Base-by-base conservation (phyloP, 2,797 vertebrate genomes). In the Antrozous pallidus region DNA sequence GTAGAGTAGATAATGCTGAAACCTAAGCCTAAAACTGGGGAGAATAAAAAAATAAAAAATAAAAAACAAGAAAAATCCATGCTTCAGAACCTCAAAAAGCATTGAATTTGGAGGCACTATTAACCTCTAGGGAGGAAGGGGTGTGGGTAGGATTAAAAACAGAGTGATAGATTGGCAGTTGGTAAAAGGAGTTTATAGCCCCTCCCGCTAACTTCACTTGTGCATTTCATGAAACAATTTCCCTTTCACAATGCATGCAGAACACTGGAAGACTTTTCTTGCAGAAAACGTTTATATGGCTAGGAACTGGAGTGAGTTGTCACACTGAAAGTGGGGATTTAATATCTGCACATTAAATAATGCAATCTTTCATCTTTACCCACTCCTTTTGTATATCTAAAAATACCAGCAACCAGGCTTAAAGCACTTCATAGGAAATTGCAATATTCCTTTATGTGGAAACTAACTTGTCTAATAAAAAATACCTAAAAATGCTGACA, bases 1-100 rank as follows among this genome's bases (percentile, higher is more conserved):
- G 67, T 58, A 89, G 42, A 87, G 51, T n/a, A 77, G 83, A 86
- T 86, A 80, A 94, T 74, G 89, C 51, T 69, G 58, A 82, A 96
- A 90, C 74, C 14, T 86, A 89, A 96, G 79, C 73, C 47, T 45
- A 42, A 94, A 94, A 78, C 49, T 93, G 65, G 16, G 83, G 12
- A 93, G 11, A 95, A 83, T 24, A 82, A 8, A 81, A 14, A 63
- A 70, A 42, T 42, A 13, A n/a, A 92, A 77, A n/a, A n/a, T n/a
- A n/a, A n/a, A n/a, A n/a, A n/a, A n/a, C n/a, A n/a, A 18, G 65
- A 47, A 90, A 73, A 90, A 73, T 63, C 63, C 54, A 95, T 77
- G 51, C 33, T 74, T 16, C 28, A 84, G 45, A 83, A 87, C 49
- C 26, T 69, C n/a, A 88, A 14, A 90, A 92, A 91, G 54, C 70